These are phyloP conservation scores for Plagiodera versicolora DNA, from an alignment of 2,888 invertebrate species.

Conservation along the genomic window DNA sequence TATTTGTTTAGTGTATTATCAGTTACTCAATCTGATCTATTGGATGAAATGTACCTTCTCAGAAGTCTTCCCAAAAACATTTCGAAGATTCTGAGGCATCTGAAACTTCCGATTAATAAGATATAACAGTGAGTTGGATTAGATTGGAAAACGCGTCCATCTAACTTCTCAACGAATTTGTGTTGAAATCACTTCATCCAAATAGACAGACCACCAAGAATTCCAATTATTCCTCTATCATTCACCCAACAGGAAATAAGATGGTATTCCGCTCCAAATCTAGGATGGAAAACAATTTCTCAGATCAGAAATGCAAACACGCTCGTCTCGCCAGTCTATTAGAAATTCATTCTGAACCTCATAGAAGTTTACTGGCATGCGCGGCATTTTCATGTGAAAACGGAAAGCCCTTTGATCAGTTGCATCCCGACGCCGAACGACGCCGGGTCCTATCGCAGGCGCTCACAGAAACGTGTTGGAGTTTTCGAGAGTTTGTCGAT, in stretches of 20 bases:
- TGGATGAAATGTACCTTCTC: too few species aligned
- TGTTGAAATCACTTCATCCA: not conserved
- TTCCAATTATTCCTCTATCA: not conserved
- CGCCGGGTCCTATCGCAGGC: slow-evolving; percentile 4
- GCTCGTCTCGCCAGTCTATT: slow-evolving; percentile 3
- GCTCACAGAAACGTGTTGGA: slow-evolving; percentile 4
- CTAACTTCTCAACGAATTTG: not conserved
- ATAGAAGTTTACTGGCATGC: slow-evolving; percentile 22
- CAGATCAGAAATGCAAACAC: not conserved
- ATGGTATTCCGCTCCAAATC: not conserved
- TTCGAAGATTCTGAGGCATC: too few species aligned
- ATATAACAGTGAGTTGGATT: too few species aligned
- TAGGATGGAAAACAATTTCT: not conserved
- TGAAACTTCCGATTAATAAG: too few species aligned
- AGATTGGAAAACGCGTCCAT: too few species aligned
- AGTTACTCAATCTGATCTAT: too few species aligned
- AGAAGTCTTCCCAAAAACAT: too few species aligned
- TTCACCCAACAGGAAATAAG: not conserved
- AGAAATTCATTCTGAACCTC: slow-evolving; percentile 19
- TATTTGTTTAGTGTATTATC: too few species aligned
- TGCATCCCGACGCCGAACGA: slow-evolving; percentile 20
- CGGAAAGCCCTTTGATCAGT: slow-evolving; percentile 20
- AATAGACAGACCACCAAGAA: not conserved
- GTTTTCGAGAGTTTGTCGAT: not conserved
- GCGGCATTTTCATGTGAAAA: slow-evolving; percentile 15